Percentiles rank a stretch among this genome's conserved stretches.
These are phyloP conservation scores for Phasia obesa DNA, from an alignment of 2,888 invertebrate species.

Conservation along the genomic window DNA sequence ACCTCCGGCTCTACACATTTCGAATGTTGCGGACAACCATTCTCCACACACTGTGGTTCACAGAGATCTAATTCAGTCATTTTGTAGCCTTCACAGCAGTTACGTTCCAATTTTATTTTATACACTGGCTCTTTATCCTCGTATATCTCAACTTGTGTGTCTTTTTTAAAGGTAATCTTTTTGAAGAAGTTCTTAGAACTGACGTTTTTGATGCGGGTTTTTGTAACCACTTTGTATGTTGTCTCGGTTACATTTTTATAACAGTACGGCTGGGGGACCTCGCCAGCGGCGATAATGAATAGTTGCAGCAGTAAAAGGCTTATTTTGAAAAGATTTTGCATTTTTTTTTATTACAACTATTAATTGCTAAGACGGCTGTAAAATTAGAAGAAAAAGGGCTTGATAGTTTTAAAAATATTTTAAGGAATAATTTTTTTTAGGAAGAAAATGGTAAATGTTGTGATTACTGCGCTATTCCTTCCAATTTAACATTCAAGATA, in stretches of 20 bases:
- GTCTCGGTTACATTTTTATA: slow-evolving; percentile 46
- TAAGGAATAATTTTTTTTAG: too few species aligned
- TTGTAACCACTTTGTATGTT: slow-evolving; percentile 71
- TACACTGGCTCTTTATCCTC: slow-evolving; percentile 71
- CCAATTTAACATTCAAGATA: too few species aligned
- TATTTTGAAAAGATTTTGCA: slow-evolving; percentile 7
- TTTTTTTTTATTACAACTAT: slow-evolving; percentile 2
- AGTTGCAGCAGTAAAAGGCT: slow-evolving; percentile 21
- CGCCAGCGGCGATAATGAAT: neutral
- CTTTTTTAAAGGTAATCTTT: slow-evolving; percentile 71
- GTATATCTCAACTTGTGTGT: slow-evolving; percentile 72
- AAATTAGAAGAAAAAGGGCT: neutral
- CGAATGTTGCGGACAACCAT: slow-evolving; percentile 75
- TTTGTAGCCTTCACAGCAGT: slow-evolving; percentile 76
- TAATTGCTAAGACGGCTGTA: neutral
- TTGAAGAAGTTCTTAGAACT: slow-evolving; percentile 71
- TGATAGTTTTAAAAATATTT: too few species aligned
- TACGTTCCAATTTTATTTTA: slow-evolving; percentile 69
- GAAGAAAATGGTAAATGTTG: too few species aligned
- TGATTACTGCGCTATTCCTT: too few species aligned
- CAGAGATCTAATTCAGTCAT: slow-evolving; percentile 73
- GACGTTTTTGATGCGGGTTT: slow-evolving; percentile 72
- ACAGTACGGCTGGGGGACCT: slow-evolving; percentile 39
- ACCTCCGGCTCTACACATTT: slow-evolving; percentile 76
- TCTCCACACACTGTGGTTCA: slow-evolving; percentile 74